A percentile compares a stretch with the other conserved stretches of the same genome.
Conservation (phyloP, 2,888 invertebrate genomes). For the Sarcophaga rosellei region DNA sequence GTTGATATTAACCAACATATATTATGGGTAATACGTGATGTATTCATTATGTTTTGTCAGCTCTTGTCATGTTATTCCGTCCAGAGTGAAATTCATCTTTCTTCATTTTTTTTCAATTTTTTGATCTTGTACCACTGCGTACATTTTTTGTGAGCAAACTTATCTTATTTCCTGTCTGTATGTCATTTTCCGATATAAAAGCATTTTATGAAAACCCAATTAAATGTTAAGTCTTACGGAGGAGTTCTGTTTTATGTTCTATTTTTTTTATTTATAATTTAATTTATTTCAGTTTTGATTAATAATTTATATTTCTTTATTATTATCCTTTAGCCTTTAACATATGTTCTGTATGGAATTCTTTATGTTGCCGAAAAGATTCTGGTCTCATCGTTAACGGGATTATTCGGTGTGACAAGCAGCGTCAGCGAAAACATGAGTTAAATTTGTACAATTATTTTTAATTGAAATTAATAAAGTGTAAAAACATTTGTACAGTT, state of each 20-base stretch:
- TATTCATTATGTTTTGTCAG: too few species aligned
- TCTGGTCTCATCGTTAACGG: conserved; percentile 67
- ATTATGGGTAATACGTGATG: too few species aligned
- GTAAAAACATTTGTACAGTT: conserved; percentile 50
- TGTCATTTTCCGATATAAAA: too few species aligned
- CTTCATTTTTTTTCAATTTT: accelerated
- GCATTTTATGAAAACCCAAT: too few species aligned
- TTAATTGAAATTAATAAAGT: not conserved
- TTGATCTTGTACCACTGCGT: too few species aligned
- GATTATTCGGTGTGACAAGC: conserved; percentile 65
- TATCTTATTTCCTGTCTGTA: too few species aligned
- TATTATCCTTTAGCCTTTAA: conserved; percentile 65
- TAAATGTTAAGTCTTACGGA: too few species aligned
- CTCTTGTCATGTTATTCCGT: too few species aligned
- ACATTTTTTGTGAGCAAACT: too few species aligned
- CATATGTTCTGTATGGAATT: conserved; percentile 63
- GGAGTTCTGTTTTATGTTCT: too few species aligned
- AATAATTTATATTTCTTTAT: not conserved
- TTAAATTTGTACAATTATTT: not conserved
- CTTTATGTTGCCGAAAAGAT: conserved; percentile 69
- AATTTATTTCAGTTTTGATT: not conserved
- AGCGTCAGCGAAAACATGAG: conserved; percentile 59
- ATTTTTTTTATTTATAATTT: not conserved
- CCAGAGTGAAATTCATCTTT: too few species aligned
- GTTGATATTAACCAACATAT: too few species aligned